Conservation (phyloP, 2,113 vertebrate genomes). For the Pachyramphus minor region DNA sequence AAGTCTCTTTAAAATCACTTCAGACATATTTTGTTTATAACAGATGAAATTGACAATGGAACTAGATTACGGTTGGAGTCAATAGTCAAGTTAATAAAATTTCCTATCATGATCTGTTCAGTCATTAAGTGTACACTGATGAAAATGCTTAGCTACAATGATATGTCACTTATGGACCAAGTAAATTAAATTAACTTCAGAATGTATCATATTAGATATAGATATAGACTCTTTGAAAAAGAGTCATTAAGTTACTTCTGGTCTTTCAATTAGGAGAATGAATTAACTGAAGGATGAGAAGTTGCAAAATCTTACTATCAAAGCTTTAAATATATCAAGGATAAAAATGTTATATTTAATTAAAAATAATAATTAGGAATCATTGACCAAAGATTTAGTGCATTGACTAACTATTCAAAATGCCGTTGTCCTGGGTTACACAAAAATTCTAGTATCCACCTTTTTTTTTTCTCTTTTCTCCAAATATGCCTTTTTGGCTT, state of each 20-base stretch:
- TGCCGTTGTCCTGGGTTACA: neutral
- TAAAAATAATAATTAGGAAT: neutral
- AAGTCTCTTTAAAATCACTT: neutral
- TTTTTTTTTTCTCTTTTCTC: neutral
- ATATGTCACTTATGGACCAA: neutral
- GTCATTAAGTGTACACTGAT: neutral
- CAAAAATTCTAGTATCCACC: neutral
- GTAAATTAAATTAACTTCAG: conserved; percentile 30
- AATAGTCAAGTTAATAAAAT: neutral
- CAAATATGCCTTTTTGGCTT: neutral
- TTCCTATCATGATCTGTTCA: neutral
- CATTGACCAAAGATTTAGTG: neutral
- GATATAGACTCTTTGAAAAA: neutral
- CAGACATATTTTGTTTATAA: neutral
- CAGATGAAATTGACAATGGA: neutral
- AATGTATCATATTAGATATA: neutral
- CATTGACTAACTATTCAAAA: neutral
- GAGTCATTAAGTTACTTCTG: neutral
- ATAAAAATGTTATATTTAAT: neutral
- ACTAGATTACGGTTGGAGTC: neutral
- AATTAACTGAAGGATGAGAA: neutral
- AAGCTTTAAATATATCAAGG: conserved; percentile 6
- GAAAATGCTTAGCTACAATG: conserved; percentile 3
- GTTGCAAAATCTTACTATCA: neutral
- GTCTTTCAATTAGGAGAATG: neutral